Percentiles rank a stretch among this genome's conserved stretches.
phyloP scores from a whole-genome alignment of 1,140 invertebrate species.

The Cydia pomonella region DNA sequence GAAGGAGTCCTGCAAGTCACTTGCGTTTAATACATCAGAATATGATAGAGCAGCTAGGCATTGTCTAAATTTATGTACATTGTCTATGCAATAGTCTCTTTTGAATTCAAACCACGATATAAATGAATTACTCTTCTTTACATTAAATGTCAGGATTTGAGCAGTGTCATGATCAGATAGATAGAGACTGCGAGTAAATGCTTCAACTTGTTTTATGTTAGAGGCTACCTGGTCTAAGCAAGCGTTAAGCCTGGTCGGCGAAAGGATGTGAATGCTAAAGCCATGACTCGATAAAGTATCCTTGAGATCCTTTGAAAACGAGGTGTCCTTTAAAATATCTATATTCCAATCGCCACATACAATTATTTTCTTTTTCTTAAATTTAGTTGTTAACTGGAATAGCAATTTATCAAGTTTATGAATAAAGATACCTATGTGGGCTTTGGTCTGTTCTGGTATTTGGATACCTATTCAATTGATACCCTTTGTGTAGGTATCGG shows the following conservation, averaged over 20 bases:
- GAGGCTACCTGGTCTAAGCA: not conserved
- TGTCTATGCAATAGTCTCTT: not conserved
- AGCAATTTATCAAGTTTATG: too few relatives aligned
- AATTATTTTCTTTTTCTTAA: too few relatives aligned
- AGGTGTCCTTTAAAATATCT: too few relatives aligned
- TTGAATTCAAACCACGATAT: not conserved
- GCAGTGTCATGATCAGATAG: conserved; percentile 35
- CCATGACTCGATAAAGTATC: conserved; percentile 18
- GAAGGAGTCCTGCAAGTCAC: conserved; percentile 23
- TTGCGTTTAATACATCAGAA: too few relatives aligned
- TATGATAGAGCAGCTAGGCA: not conserved
- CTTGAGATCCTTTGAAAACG: not conserved
- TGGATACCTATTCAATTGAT: too few relatives aligned
- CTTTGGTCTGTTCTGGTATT: not conserved
- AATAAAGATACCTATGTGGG: not conserved
- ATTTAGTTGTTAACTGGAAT: too few relatives aligned
- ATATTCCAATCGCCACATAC: too few relatives aligned
- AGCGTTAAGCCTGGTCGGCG: conserved; percentile 27
- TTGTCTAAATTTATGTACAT: not conserved
- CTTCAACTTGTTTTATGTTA: conserved; percentile 31
- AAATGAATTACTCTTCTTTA: not conserved
- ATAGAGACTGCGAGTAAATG: not conserved
- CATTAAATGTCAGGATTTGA: not conserved
- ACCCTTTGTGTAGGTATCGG: too few relatives aligned
- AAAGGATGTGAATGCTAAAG: conserved; percentile 31